Evolutionary conservation across 2,113 vertebrate genomes (phyloP).

Genomic region (Nyctereutes procyonoides): DNA sequence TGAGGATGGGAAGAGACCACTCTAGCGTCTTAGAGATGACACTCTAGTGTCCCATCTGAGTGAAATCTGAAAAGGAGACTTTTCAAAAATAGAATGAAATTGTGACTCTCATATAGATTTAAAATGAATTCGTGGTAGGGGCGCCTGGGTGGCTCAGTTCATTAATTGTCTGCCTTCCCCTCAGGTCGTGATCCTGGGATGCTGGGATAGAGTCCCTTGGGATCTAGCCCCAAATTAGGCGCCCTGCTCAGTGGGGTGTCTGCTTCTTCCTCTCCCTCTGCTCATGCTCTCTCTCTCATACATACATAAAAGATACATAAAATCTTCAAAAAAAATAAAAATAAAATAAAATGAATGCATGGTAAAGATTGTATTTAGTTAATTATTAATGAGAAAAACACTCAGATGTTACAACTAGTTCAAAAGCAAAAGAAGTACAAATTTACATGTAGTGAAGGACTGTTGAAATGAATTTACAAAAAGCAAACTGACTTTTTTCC

Average conservation of each 20-base stretch:
- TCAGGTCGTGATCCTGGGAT: too few species aligned
- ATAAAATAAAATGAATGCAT: not conserved
- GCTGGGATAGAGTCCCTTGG: too few species aligned
- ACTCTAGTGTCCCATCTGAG: not conserved
- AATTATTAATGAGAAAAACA: not conserved
- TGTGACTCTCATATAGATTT: not conserved
- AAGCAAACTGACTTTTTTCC: not conserved
- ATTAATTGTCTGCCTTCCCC: too few species aligned
- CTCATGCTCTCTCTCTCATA: too few species aligned
- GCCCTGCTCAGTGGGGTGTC: too few species aligned
- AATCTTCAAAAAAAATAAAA: not conserved
- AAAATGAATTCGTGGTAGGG: not conserved
- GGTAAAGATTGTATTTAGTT: slow-evolving; percentile 2
- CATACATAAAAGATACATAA: too few species aligned
- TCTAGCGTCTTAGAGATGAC: not conserved
- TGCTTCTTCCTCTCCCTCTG: too few species aligned
- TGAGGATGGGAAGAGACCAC: not conserved
- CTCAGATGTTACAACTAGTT: not conserved
- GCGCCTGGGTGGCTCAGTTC: too few species aligned
- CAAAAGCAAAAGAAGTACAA: not conserved
- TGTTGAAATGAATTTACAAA: not conserved
- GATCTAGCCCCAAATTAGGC: too few species aligned
- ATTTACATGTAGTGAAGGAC: not conserved
- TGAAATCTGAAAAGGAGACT: slow-evolving; percentile 19
- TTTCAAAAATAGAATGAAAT: slow-evolving; percentile 36